Evolutionary conservation across 2,888 invertebrate genomes (phyloP).

Genomic region (Allophyes oxyacanthae): DNA sequence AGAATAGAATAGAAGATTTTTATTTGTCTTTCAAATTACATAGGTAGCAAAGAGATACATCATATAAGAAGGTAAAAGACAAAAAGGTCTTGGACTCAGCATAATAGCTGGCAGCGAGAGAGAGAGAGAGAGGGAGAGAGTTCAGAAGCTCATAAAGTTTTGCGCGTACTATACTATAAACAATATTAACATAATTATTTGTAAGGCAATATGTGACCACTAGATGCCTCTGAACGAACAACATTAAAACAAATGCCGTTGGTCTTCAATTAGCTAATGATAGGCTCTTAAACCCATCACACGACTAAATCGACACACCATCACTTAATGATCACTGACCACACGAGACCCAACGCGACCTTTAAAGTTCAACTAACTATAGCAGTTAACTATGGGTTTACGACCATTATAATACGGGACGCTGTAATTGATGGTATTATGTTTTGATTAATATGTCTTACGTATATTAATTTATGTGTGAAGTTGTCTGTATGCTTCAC

Average conservation of each 20-base stretch:
- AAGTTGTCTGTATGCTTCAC: not conserved
- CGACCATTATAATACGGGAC: conserved; percentile 11
- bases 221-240: not conserved
- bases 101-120: too few relatives aligned
- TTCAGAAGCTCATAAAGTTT: too few relatives aligned
- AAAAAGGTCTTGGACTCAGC: too few relatives aligned
- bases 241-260: not conserved
- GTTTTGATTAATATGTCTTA: conserved; percentile 1
- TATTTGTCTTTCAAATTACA: too few relatives aligned
- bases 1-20: too few relatives aligned
- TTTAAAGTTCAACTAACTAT: conserved; percentile 36
- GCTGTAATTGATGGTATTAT: conserved; percentile 31
- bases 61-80: too few relatives aligned
- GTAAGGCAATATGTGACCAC: conserved; percentile 1
- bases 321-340: conserved; percentile 12
- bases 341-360: conserved; percentile 13
- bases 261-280: not conserved
- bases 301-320: conserved; percentile 11
- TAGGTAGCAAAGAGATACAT: too few relatives aligned
- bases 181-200: too few relatives aligned
- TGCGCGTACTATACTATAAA: too few relatives aligned
- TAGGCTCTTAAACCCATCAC: not conserved
- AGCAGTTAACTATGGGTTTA: conserved; percentile 9
- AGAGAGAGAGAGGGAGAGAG: too few relatives aligned
- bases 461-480: conserved; percentile 1